Conservation (phyloP, 2,888 invertebrate species). For the Plagodis pulveraria region DNA sequence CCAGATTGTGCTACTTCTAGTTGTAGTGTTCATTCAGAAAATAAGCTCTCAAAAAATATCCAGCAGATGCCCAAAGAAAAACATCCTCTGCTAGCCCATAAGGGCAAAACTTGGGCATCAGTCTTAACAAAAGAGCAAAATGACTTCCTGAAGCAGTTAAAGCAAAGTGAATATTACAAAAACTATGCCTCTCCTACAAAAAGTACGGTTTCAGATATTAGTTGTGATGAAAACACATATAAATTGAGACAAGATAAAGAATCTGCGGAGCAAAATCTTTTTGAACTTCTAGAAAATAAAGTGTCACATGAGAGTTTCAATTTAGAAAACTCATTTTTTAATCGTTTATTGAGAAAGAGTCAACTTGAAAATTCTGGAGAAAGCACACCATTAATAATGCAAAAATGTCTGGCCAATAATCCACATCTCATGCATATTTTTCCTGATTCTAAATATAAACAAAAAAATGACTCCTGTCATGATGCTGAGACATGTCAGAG, state of each 20-base stretch:
- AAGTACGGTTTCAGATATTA: conserved; percentile 65
- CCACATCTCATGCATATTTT: conserved; percentile 65
- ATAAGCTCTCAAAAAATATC: conserved; percentile 29
- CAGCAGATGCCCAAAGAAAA: conserved; percentile 61
- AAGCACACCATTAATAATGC: conserved; percentile 73
- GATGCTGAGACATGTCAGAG: conserved; percentile 62
- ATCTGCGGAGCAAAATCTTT: conserved; percentile 88
- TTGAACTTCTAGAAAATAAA: conserved; percentile 91
- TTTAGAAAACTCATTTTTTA: conserved; percentile 87
- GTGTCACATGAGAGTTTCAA: conserved; percentile 89
- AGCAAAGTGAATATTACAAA: conserved; percentile 78
- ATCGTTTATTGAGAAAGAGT: conserved; percentile 75
- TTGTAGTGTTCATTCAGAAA: conserved; percentile 15
- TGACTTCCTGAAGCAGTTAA: conserved; percentile 71
- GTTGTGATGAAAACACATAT: conserved; percentile 61
- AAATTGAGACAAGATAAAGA: conserved; percentile 71
- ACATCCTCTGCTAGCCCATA: conserved; percentile 69
- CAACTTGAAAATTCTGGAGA: conserved; percentile 70
- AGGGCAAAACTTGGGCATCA: conserved; percentile 76
- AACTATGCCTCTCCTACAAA: conserved; percentile 74
- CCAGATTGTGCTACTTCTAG: conserved; percentile 8
- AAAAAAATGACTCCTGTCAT: conserved; percentile 53
- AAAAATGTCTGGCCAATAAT: conserved; percentile 69
- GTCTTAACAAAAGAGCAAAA: conserved; percentile 75
- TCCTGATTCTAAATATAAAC: conserved; percentile 53